Conservation (phyloP, 2,797 vertebrate genomes). For the Rhabdophis nuchalis region DNA sequence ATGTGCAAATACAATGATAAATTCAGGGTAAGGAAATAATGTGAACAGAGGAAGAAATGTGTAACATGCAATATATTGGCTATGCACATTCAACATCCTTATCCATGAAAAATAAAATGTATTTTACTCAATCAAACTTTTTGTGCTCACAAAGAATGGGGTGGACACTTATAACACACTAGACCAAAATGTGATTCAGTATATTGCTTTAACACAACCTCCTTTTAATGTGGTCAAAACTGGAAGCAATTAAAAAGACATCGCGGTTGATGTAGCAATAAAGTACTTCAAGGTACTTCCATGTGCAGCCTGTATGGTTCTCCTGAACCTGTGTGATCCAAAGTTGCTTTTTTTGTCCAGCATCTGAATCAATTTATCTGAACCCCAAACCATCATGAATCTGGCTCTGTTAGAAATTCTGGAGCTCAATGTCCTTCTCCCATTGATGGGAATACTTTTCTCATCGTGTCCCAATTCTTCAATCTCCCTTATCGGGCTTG, state of each 20-base stretch:
- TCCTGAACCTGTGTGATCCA: neutral
- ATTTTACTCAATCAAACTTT: neutral
- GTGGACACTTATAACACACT: neutral
- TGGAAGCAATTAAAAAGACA: neutral
- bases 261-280: neutral
- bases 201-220: neutral
- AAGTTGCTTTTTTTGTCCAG: neutral
- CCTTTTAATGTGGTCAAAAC: neutral
- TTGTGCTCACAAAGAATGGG: neutral
- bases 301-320: neutral
- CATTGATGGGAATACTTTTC: neutral
- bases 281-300: neutral
- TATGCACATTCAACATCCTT: neutral
- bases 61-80: neutral
- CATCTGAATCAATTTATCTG: neutral
- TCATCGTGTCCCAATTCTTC: neutral
- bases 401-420: neutral
- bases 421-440: neutral
- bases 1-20: neutral
- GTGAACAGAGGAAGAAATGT: neutral
- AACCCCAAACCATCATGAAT: neutral
- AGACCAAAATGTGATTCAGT: neutral
- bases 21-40: neutral
- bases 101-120: neutral
- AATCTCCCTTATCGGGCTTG: neutral